Percentiles rank a stretch among this genome's conserved stretches.
These are phyloP conservation scores for Mus caroli DNA, from an alignment of 2,797 vertebrate genomes.

Conservation along the genomic window DNA sequence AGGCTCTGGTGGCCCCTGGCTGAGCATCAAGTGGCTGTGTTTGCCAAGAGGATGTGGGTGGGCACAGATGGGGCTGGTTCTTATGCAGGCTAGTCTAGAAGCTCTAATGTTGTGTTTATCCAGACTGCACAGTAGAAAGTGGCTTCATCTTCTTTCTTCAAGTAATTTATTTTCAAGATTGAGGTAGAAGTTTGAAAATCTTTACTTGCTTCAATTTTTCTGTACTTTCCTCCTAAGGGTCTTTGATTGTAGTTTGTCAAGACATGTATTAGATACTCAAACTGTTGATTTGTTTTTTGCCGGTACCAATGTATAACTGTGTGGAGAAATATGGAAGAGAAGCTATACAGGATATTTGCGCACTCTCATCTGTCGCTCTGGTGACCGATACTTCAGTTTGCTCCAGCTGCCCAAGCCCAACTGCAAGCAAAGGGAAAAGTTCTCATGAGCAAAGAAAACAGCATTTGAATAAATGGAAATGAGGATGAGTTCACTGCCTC, in stretches of 20 bases:
- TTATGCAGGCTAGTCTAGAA: background rate
- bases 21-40: background rate
- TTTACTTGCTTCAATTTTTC: slow-evolving; percentile 42
- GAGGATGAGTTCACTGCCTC: background rate
- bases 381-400: slow-evolving; percentile 60
- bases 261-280: slow-evolving; percentile 62
- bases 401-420: slow-evolving; percentile 47
- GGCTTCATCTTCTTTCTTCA: slow-evolving; percentile 75
- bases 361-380: fast-evolving
- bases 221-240: background rate
- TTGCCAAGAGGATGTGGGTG: slow-evolving; percentile 41
- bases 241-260: fast-evolving
- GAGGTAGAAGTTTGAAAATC: fast-evolving
- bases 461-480: background rate
- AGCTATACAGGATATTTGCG: slow-evolving; percentile 7
- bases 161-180: slow-evolving; percentile 69
- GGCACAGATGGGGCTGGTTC: background rate
- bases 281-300: slow-evolving; percentile 72
- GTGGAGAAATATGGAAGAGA: fast-evolving
- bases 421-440: slow-evolving; percentile 66
- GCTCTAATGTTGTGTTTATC: background rate
- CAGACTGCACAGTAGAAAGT: slow-evolving; percentile 82
- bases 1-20: background rate
- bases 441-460: background rate
- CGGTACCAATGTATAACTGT: slow-evolving; percentile 77